These are phyloP conservation scores for Xenopus tropicalis DNA, from an alignment of 2,113 vertebrate genomes.

Conservation along the genomic window DNA sequence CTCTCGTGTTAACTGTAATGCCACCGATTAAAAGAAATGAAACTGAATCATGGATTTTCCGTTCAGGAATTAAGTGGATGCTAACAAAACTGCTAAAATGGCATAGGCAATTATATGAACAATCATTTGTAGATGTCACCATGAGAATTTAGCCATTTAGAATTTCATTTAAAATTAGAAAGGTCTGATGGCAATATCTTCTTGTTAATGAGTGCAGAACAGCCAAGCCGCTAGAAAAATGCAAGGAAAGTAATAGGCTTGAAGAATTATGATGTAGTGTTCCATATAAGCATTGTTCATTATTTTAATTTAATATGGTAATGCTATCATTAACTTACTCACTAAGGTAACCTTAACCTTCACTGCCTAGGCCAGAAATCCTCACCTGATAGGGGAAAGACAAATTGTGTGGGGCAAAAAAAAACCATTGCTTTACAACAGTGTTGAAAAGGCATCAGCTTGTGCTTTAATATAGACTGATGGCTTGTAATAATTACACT, in stretches of 20 bases:
- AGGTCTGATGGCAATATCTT: slow-evolving; percentile 42
- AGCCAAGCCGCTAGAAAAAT: slow-evolving; percentile 16
- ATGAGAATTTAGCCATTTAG: slow-evolving; percentile 42
- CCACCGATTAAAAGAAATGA: slow-evolving; percentile 36
- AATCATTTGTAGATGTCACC: slow-evolving; percentile 45
- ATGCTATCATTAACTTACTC: too few relatives aligned
- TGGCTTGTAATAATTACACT: too few relatives aligned
- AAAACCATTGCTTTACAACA: too few relatives aligned
- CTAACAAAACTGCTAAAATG: slow-evolving; percentile 36
- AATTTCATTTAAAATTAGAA: slow-evolving; percentile 45
- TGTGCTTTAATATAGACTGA: too few relatives aligned
- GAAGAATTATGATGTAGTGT: slow-evolving; percentile 33
- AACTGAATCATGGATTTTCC: slow-evolving; percentile 37
- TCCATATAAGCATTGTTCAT: slow-evolving; percentile 40
- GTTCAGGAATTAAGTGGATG: slow-evolving; percentile 36
- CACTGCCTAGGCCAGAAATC: too few relatives aligned
- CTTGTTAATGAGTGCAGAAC: slow-evolving; percentile 39
- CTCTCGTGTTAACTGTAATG: slow-evolving; percentile 27
- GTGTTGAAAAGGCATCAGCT: too few relatives aligned
- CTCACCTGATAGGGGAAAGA: too few relatives aligned
- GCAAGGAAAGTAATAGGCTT: slow-evolving; percentile 35
- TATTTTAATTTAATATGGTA: slow-evolving; percentile 39
- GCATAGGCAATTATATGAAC: slow-evolving; percentile 42
- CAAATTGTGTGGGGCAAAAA: too few relatives aligned
- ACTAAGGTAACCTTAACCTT: too few relatives aligned